phyloP scores from a whole-genome alignment of 2,888 invertebrate genomes.

The Eilema caniola region DNA sequence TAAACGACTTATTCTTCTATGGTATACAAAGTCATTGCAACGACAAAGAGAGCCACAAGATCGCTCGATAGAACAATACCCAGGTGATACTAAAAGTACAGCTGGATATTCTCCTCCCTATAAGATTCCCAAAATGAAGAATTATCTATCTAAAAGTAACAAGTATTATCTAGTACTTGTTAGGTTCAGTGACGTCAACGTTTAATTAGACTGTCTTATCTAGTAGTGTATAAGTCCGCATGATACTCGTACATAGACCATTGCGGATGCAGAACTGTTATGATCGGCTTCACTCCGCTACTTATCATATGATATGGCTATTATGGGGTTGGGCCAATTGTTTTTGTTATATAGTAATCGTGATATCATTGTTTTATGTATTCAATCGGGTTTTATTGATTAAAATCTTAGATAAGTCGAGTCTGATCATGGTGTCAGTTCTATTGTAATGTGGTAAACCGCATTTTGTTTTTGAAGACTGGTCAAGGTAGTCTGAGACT shows the following conservation, averaged over 20 bases:
- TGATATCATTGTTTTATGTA: constrained; percentile 17
- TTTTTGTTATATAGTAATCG: constrained; percentile 21
- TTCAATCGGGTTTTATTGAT: constrained; percentile 7
- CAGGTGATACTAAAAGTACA: neutral
- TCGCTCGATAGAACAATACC: neutral
- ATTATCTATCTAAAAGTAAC: too few species aligned
- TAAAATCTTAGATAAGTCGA: constrained; percentile 10
- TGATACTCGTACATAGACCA: constrained; percentile 49
- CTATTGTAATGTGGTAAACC: constrained; percentile 12
- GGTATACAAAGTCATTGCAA: neutral
- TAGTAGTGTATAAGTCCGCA: constrained; percentile 10
- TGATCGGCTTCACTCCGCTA: constrained; percentile 32
- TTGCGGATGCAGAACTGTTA: constrained; percentile 59
- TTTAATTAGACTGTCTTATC: neutral
- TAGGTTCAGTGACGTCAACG: neutral
- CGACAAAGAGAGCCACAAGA: neutral
- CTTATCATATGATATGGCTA: constrained; percentile 28
- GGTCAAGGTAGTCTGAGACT: constrained; percentile 3
- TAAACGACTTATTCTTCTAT: neutral
- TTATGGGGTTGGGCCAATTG: constrained; percentile 28
- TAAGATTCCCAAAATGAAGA: neutral
- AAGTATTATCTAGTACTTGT: too few species aligned
- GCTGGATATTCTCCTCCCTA: neutral
- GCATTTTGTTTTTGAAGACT: constrained; percentile 8
- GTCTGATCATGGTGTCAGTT: neutral